Evolutionary conservation across 2,888 invertebrate species (phyloP).

Genomic region (Stomorhina lunata): DNA sequence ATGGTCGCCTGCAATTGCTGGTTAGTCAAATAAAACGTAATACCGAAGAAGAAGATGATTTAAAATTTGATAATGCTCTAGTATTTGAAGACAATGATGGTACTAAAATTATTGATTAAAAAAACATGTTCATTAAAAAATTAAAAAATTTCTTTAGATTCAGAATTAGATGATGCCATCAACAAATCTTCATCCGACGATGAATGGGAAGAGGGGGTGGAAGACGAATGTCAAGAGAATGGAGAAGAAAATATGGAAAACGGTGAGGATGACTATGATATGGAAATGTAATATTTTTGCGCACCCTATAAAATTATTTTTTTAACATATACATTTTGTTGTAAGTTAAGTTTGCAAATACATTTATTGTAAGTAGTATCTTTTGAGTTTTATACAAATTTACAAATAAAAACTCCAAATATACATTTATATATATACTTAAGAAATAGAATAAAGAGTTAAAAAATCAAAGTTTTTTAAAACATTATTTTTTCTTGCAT

Average conservation of each 20-base stretch:
- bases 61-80: conserved; percentile 75
- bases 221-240: conserved; percentile 67
- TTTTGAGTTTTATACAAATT: background rate
- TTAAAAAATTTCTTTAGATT: conserved; percentile 67
- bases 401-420: background rate
- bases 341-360: conserved; percentile 22
- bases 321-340: background rate
- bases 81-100: conserved; percentile 76
- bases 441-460: background rate
- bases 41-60: conserved; percentile 72
- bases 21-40: conserved; percentile 79
- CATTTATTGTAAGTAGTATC: conserved; percentile 20
- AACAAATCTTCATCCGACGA: conserved; percentile 69
- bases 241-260: conserved; percentile 54
- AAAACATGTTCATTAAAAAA: background rate
- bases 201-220: conserved; percentile 72
- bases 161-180: conserved; percentile 70
- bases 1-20: conserved; percentile 77
- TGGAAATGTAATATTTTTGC: conserved; percentile 64
- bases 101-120: conserved; percentile 58
- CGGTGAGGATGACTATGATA: conserved; percentile 67
- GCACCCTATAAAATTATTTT: background rate
- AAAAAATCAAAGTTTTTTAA: too few species aligned
- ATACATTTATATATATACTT: background rate
- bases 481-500: too few species aligned